A percentile compares a stretch with the other conserved stretches of the same genome.
These are phyloP conservation scores for Gymnocheta viridis DNA, from an alignment of 2,888 invertebrate genomes.

Conservation along the genomic window DNA sequence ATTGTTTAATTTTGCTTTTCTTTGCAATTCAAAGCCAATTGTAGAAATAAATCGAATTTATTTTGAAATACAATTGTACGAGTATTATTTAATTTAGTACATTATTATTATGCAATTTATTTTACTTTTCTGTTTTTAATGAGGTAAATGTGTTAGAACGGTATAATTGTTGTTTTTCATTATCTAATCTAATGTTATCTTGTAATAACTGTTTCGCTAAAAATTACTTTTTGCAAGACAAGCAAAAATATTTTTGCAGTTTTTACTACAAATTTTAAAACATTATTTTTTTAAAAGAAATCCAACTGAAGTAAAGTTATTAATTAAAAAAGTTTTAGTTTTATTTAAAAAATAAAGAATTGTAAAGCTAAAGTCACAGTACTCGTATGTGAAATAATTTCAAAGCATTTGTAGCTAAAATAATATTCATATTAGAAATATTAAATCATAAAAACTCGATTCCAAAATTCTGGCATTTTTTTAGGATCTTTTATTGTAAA, in stretches of 20 bases:
- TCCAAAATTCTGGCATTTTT: too few species aligned
- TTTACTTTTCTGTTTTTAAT: background rate
- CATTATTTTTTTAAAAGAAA: too few species aligned
- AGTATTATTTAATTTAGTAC: constrained; percentile 14
- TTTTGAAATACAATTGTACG: background rate
- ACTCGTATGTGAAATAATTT: too few species aligned
- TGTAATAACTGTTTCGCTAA: background rate
- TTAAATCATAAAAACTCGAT: too few species aligned
- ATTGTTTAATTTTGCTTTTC: background rate
- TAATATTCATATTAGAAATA: too few species aligned
- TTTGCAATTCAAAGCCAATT: background rate
- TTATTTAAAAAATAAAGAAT: too few species aligned
- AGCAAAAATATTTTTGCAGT: background rate
- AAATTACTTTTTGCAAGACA: background rate
- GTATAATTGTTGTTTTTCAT: background rate
- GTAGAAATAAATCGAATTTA: background rate
- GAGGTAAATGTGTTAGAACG: constrained; percentile 34
- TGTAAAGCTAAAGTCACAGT: too few species aligned
- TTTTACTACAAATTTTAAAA: background rate
- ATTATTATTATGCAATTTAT: constrained; percentile 17
- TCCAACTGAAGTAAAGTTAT: too few species aligned
- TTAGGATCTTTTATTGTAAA: too few species aligned
- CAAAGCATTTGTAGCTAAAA: too few species aligned
- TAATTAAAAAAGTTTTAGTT: too few species aligned
- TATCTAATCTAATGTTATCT: constrained; percentile 32